phyloP scores from a whole-genome alignment of 2,113 vertebrate species.

The Tichodroma muraria region DNA sequence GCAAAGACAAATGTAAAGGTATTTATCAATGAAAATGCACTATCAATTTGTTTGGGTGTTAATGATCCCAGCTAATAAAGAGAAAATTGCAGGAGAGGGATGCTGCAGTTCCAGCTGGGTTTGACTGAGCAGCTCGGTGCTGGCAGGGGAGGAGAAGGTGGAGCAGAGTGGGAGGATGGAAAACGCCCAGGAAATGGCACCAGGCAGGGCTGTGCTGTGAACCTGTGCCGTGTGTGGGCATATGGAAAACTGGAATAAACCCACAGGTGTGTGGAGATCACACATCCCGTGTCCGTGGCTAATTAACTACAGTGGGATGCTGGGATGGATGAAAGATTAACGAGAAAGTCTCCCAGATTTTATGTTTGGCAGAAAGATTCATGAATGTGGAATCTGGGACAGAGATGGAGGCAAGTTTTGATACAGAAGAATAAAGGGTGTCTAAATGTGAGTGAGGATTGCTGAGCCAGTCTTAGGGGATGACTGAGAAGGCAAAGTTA shows the following conservation, averaged over 20 bases:
- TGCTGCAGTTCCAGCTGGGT: background rate
- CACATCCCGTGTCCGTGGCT: fast-evolving
- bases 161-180: background rate
- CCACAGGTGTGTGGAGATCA: fast-evolving
- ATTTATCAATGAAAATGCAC: background rate
- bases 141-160: background rate
- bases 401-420: too few relatives aligned
- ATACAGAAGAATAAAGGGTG: too few relatives aligned
- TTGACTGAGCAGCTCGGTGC: background rate
- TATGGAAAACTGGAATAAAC: background rate
- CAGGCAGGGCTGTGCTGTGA: background rate
- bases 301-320: fast-evolving
- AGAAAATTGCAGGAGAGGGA: fast-evolving
- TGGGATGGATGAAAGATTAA: too few relatives aligned
- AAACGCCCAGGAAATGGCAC: background rate
- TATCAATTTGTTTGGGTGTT: background rate
- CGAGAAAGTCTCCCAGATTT: too few relatives aligned
- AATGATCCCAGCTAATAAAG: background rate
- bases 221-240: fast-evolving
- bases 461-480: too few relatives aligned
- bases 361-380: too few relatives aligned
- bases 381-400: too few relatives aligned
- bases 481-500: too few relatives aligned
- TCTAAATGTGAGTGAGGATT: too few relatives aligned
- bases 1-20: background rate